phyloP scores from a whole-genome alignment of 1,140 invertebrate genomes.

The Rhagoletis zephyria region DNA sequence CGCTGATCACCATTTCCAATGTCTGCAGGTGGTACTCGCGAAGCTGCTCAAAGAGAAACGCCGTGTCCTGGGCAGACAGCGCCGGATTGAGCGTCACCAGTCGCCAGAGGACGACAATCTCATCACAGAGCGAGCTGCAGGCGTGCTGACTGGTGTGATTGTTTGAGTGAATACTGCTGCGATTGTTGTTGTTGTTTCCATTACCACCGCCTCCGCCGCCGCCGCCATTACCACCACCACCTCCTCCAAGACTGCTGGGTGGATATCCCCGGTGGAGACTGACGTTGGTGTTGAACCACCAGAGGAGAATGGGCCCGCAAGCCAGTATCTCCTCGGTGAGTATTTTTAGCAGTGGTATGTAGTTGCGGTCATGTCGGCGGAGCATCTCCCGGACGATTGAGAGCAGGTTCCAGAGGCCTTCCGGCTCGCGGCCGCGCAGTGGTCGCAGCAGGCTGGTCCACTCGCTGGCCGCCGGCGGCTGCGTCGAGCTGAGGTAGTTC shows the following conservation, averaged over 20 bases:
- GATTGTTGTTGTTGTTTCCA: too few species aligned
- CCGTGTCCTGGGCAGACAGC: too few species aligned
- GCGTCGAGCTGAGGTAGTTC: slow-evolving; percentile 95
- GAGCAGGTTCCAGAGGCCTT: slow-evolving; percentile 98
- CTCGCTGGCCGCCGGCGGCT: slow-evolving; percentile 95
- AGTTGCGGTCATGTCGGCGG: slow-evolving; percentile 93
- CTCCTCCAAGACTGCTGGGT: too few species aligned
- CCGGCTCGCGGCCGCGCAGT: slow-evolving; percentile 93
- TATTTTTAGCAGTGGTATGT: slow-evolving; percentile 93
- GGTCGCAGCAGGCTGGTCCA: slow-evolving; percentile 95
- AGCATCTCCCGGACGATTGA: slow-evolving; percentile 99
- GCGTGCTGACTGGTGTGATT: slow-evolving; percentile 93
- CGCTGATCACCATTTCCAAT: too few species aligned
- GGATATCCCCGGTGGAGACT: slow-evolving; percentile 79
- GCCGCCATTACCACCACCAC: too few species aligned
- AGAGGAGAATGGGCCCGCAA: slow-evolving; percentile 95
- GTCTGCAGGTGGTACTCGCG: too few species aligned
- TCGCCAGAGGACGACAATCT: slow-evolving; percentile 96
- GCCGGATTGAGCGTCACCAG: slow-evolving; percentile 95
- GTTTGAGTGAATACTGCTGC: slow-evolving; percentile 84
- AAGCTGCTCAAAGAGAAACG: too few species aligned
- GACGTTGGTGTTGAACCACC: slow-evolving; percentile 96
- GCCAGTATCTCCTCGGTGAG: slow-evolving; percentile 97
- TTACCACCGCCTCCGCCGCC: too few species aligned
- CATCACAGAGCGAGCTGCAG: slow-evolving; percentile 95